These are phyloP conservation scores for Marcusenius ussheri DNA, from an alignment of 2,113 vertebrate species.

Conservation along the genomic window DNA sequence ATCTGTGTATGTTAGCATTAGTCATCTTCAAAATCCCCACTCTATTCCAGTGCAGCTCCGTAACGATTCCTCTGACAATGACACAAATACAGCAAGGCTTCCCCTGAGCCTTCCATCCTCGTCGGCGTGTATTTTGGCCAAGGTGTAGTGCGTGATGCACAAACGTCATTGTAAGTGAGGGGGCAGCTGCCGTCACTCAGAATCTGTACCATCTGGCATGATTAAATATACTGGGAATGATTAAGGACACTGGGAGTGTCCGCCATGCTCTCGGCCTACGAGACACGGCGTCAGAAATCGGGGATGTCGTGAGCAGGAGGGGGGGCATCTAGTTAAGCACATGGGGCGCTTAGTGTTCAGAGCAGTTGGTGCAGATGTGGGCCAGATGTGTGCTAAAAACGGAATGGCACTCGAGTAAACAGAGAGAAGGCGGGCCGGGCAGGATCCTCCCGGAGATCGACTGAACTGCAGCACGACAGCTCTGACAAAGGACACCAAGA, in stretches of 20 bases:
- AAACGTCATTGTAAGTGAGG: neutral
- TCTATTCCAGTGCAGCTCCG: neutral
- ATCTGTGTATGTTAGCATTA: neutral
- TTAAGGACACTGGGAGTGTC: neutral
- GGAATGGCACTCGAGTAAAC: neutral
- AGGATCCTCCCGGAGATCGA: neutral
- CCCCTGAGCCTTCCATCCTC: neutral
- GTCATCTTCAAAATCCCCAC: neutral
- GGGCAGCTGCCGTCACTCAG: neutral
- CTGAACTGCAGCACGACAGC: neutral
- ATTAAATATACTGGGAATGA: neutral
- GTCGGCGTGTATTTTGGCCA: neutral
- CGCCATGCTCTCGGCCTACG: neutral
- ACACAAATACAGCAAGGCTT: neutral
- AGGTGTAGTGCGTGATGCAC: neutral
- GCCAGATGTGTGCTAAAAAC: neutral
- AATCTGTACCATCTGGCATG: neutral
- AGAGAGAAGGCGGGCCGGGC: neutral
- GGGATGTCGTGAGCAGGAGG: slow-evolving; percentile 16
- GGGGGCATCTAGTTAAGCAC: slow-evolving; percentile 15
- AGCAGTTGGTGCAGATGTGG: neutral
- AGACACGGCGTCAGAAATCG: slow-evolving; percentile 14
- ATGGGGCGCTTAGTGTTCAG: slow-evolving; percentile 1
- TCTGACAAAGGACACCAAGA: neutral
- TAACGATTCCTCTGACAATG: neutral